Evolutionary conservation across 2,797 vertebrate genomes (phyloP), one percentile per base, ranked within the genome.

Genomic region (Peromyscus nudipes): DNA sequence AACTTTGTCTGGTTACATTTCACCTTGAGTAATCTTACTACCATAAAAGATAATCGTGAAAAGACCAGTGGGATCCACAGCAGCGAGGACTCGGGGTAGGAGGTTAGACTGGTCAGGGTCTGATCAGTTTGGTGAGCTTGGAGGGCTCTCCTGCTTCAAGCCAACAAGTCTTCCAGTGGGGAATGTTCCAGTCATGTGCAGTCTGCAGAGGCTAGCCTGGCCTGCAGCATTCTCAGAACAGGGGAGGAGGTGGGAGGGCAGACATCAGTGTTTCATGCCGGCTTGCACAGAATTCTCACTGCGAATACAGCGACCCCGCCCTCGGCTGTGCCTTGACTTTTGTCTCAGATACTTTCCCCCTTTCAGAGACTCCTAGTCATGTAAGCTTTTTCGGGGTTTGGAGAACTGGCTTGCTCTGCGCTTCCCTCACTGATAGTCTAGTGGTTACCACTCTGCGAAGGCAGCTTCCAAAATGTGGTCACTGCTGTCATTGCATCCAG

Each of bases 391-490:
- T 80, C 86, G 65, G 65, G 23, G 13, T 84, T 73, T 65, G 77
- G 55, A 21, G 64, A 89, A 37, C 23, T 49, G 65, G 40, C 73
- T 89, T 49, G 16, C 43, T 64, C 75, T 57, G 37, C 23, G 21
- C 34, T 83, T 57, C 29, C 46, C 49, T 23, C 34, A 14, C 23
- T 13, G 60, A 55, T 5, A 46, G 62, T n/a, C 71, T 43, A 77
- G 62, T 64, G 17, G 17, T 81, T 37, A 57, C 37, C 25, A 83
- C 11, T 52, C 84, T 60, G 29, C 81, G 14, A 57, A 52, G 9
- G 69, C 71, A 75, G 62, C 60, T 62, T 86, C 93, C 62, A 49
- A 87, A 95, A 69, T 81, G 65, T 60, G 73, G 73, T 91, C 80
- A 64, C 77, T 93, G 65, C 93, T 40, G 49, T 83, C 86, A 80